Evolutionary conservation across 2,113 vertebrate genomes (phyloP).

Genomic region (cat (Felis catus)): DNA sequence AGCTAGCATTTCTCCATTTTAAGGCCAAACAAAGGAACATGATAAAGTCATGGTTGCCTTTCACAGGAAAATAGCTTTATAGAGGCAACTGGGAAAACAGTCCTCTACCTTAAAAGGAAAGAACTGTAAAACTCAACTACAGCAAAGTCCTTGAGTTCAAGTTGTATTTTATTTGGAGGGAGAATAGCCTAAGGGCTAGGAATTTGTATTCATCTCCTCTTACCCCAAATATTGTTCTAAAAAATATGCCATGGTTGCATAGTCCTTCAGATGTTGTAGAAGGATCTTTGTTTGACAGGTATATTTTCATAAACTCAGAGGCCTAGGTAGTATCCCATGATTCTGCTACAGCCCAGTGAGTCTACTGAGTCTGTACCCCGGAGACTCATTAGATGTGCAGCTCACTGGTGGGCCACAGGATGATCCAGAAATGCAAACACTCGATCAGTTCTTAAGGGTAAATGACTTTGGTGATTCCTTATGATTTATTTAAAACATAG

Average conservation of each 20-base stretch:
- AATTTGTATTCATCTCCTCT: not conserved
- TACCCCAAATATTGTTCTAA: not conserved
- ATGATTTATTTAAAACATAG: not conserved
- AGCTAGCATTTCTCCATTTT: slow-evolving; percentile 47
- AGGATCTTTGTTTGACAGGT: not conserved
- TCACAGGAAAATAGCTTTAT: not conserved
- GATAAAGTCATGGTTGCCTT: not conserved
- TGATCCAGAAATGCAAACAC: not conserved
- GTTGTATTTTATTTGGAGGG: slow-evolving; percentile 36
- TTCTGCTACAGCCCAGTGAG: not conserved
- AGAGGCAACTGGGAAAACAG: not conserved
- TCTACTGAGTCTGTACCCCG: not conserved
- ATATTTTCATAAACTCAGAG: not conserved
- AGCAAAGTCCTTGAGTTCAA: not conserved
- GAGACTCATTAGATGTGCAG: not conserved
- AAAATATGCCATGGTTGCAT: not conserved
- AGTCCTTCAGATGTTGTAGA: not conserved
- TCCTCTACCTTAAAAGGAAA: not conserved
- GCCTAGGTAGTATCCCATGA: not conserved
- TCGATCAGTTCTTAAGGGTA: not conserved
- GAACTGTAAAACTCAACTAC: not conserved
- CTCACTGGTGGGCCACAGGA: not conserved
- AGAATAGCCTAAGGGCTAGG: not conserved
- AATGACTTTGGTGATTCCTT: not conserved
- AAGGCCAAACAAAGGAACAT: slow-evolving; percentile 27